Evolutionary conservation across 64 coral and sea anemone species (phyloP).

Genomic region (Anthopleura sola): DNA sequence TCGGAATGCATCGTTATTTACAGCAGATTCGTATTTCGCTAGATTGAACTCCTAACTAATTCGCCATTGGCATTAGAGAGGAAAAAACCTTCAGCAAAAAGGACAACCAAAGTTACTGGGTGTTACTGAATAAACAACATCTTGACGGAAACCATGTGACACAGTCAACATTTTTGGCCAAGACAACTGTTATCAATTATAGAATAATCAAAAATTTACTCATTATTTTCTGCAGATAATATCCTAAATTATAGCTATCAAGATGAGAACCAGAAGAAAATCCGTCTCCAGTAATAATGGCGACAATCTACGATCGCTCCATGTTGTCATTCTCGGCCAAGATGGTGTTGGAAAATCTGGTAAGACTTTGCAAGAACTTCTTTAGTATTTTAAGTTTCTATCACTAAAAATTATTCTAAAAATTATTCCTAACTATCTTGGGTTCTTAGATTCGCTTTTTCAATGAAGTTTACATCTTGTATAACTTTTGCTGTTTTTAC

Average conservation of each 20-base stretch:
- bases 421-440: background rate
- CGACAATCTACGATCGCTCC: constrained; percentile 22
- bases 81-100: no score
- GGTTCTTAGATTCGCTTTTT: background rate
- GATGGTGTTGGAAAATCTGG: constrained; percentile 36
- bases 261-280: constrained; percentile 31
- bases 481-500: background rate
- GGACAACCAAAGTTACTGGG: no score
- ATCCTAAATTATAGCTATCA: background rate
- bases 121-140: background rate
- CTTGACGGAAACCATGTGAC: no score
- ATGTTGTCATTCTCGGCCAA: constrained; percentile 18
- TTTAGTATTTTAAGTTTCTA: no score
- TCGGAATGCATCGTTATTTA: no score
- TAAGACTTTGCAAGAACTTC: background rate
- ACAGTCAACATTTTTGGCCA: no score
- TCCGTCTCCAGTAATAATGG: constrained; percentile 7
- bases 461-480: background rate
- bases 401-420: no score
- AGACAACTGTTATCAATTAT: constrained; percentile 2
- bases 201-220: background rate
- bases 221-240: background rate
- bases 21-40: no score
- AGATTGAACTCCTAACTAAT: no score
- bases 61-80: no score